Evolutionary conservation across 1,140 invertebrate genomes (phyloP).

Genomic region (Colletes latitarsis): DNA sequence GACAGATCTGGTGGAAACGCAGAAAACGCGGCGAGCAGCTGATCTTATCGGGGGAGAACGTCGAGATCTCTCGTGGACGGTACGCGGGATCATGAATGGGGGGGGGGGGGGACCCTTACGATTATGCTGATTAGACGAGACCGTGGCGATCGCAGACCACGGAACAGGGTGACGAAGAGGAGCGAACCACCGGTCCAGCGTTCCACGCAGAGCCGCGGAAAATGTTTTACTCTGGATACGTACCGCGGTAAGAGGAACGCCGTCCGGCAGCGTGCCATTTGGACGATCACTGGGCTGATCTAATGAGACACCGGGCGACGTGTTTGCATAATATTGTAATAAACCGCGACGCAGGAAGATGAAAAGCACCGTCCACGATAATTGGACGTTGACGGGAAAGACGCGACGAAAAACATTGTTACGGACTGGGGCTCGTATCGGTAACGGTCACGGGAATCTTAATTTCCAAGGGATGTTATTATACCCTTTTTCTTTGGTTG

Average conservation of each 20-base stretch:
- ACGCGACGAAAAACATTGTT: too few species aligned
- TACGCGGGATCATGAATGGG: constrained; percentile 67
- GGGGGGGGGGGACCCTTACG: constrained; percentile 51
- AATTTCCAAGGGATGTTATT: too few species aligned
- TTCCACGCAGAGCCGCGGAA: too few species aligned
- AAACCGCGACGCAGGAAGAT: not conserved
- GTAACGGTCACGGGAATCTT: too few species aligned
- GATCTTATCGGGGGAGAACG: constrained; percentile 3
- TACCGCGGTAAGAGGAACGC: too few species aligned
- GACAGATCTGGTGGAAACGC: not conserved
- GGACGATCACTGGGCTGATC: not conserved
- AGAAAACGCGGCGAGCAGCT: constrained; percentile 6
- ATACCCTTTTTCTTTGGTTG: too few species aligned
- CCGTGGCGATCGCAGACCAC: not conserved
- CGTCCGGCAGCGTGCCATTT: not conserved
- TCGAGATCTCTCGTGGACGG: not conserved
- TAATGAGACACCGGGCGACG: not conserved
- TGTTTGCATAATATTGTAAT: constrained; percentile 26
- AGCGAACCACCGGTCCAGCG: too few species aligned
- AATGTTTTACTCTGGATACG: too few species aligned
- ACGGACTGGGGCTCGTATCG: too few species aligned
- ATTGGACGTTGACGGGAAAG: not conserved
- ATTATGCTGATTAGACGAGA: constrained; percentile 39
- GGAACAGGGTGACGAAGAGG: too few species aligned
- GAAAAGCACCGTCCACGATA: not conserved